Conservation (phyloP, 2,888 invertebrate genomes). For the Carterocephalus palaemon region DNA sequence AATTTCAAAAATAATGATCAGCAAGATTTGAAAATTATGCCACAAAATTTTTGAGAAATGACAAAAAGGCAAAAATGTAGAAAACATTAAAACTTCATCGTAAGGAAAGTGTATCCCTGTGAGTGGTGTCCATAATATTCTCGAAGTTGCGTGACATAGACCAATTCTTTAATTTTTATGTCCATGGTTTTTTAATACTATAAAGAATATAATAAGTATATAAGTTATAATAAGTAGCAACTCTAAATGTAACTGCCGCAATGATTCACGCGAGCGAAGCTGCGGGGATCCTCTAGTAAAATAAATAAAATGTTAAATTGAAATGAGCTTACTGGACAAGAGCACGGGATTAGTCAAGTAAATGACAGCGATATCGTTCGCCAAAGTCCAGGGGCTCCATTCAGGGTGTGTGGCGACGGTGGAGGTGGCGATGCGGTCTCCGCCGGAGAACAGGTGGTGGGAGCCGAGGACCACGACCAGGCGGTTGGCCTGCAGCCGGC, state of each 20-base stretch:
- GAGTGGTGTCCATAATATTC: no score
- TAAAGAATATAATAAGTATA: background rate
- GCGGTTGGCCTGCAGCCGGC: slow-evolving; percentile 40
- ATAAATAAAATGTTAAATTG: background rate
- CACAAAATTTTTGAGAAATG: no score
- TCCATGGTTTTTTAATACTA: no score
- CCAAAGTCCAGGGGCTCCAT: slow-evolving; percentile 36
- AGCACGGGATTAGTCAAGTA: slow-evolving; percentile 40
- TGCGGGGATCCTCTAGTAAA: no score
- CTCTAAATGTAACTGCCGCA: background rate
- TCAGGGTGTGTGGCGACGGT: slow-evolving; percentile 46
- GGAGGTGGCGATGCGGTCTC: slow-evolving; percentile 43
- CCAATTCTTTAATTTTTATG: no score
- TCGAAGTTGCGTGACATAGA: no score
- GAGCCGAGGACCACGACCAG: slow-evolving; percentile 52
- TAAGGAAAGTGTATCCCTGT: no score
- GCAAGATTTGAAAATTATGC: no score
- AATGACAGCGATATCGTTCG: slow-evolving; percentile 54
- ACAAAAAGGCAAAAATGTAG: no score
- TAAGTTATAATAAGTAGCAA: background rate
- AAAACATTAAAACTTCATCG: no score
- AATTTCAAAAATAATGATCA: no score
- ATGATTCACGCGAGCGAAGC: no score
- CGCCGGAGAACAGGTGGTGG: slow-evolving; percentile 45
- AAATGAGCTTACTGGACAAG: slow-evolving; percentile 35